A percentile compares a stretch with the other conserved stretches of the same genome.
phyloP scores from a whole-genome alignment of 2,888 invertebrate genomes.

The Dolichomitus sp. region DNA sequence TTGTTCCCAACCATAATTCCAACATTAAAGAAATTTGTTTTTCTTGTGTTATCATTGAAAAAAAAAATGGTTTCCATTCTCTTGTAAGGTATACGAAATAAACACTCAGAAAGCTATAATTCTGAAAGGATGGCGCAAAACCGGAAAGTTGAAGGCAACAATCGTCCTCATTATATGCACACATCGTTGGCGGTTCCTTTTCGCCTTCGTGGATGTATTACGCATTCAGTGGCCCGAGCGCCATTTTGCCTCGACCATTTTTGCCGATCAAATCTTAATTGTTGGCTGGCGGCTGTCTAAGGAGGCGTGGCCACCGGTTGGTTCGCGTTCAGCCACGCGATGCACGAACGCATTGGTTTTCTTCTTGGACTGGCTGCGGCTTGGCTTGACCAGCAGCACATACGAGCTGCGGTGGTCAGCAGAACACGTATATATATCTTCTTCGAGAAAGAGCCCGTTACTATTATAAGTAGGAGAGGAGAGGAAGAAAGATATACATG shows the following conservation, averaged over 20 bases:
- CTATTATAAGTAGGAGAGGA: slow-evolving; percentile 4
- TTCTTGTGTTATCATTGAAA: background rate
- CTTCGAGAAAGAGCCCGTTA: background rate
- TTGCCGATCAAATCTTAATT: slow-evolving; percentile 87
- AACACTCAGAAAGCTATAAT: background rate
- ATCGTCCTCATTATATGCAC: slow-evolving; percentile 20
- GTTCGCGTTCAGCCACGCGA: slow-evolving; percentile 85
- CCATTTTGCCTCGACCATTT: slow-evolving; percentile 86
- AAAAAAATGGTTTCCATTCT: background rate
- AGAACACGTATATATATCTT: background rate
- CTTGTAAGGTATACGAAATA: background rate
- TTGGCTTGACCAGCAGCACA: slow-evolving; percentile 57
- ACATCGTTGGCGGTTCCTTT: slow-evolving; percentile 21
- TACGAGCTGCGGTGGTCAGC: slow-evolving; percentile 44
- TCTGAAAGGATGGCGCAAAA: slow-evolving; percentile 1
- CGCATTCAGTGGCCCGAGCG: slow-evolving; percentile 83
- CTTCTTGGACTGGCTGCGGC: slow-evolving; percentile 71
- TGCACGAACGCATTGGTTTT: slow-evolving; percentile 84
- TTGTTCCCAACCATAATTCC: background rate
- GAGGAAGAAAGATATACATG: background rate
- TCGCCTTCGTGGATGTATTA: slow-evolving; percentile 76
- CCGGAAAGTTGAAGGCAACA: background rate
- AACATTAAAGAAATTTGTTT: background rate
- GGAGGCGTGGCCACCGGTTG: slow-evolving; percentile 85
- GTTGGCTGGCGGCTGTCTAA: slow-evolving; percentile 86